Percentiles rank a stretch among this genome's conserved stretches.
These are phyloP conservation scores for Fringilla coelebs DNA, from an alignment of 2,797 vertebrate genomes.

Conservation along the genomic window DNA sequence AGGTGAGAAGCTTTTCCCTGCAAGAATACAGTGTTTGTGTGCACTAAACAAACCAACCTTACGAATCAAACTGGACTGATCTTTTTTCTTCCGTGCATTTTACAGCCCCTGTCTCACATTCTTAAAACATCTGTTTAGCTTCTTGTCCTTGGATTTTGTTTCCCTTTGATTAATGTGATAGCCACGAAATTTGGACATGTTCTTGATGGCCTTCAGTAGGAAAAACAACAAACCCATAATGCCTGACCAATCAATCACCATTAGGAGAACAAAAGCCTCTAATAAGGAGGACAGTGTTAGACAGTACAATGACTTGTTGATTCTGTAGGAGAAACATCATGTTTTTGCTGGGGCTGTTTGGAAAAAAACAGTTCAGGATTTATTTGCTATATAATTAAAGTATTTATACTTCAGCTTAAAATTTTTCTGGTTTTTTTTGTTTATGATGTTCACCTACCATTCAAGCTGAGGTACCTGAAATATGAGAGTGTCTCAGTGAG, in stretches of 20 bases:
- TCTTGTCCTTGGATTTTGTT: conserved; percentile 74
- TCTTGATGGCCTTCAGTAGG: conserved; percentile 76
- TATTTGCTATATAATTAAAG: background rate
- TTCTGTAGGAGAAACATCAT: conserved; percentile 69
- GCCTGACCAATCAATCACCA: conserved; percentile 59
- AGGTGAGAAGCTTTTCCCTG: conserved; percentile 14
- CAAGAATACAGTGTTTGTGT: background rate
- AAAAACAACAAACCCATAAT: conserved; percentile 70
- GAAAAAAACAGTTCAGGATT: background rate
- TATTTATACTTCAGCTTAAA: background rate
- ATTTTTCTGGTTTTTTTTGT: background rate
- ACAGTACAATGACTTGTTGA: conserved; percentile 74
- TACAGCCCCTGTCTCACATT: conserved; percentile 29
- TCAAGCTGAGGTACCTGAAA: background rate
- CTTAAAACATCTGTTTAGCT: conserved; percentile 61
- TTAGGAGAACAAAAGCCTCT: conserved; percentile 65
- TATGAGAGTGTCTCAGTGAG: background rate
- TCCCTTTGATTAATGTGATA: conserved; percentile 84
- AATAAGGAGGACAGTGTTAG: conserved; percentile 64
- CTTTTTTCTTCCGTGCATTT: conserved; percentile 8
- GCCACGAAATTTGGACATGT: conserved; percentile 79
- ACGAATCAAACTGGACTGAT: background rate
- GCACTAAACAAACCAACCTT: background rate
- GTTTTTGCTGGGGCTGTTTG: conserved; percentile 51
- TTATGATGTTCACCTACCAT: background rate